A percentile compares a stretch with the other conserved stretches of the same genome.
Conservation (phyloP, 2,888 invertebrate genomes). For the Eurois occulta region DNA sequence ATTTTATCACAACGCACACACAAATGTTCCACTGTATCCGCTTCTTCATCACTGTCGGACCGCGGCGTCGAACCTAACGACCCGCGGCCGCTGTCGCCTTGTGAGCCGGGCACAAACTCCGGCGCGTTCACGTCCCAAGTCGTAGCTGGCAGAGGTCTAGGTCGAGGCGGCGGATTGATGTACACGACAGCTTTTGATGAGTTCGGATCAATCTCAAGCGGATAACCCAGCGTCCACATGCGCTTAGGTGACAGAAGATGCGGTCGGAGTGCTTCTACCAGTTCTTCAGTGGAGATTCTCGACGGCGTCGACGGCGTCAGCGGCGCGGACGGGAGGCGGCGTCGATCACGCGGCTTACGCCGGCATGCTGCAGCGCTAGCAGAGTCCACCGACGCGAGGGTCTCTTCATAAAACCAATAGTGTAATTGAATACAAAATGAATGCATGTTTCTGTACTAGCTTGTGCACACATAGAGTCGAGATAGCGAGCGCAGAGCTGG, state of each 20-base stretch:
- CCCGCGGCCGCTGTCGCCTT: slow-evolving; percentile 89
- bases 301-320: slow-evolving; percentile 87
- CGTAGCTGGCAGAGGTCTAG: slow-evolving; percentile 80
- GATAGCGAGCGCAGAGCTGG: slow-evolving; percentile 84
- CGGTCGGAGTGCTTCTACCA: slow-evolving; percentile 90
- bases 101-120: slow-evolving; percentile 92
- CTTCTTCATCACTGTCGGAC: slow-evolving; percentile 90
- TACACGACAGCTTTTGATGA: slow-evolving; percentile 92
- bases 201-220: slow-evolving; percentile 91
- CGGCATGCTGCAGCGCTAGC: slow-evolving; percentile 85
- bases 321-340: slow-evolving; percentile 86
- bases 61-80: slow-evolving; percentile 90
- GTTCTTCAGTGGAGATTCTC: slow-evolving; percentile 90
- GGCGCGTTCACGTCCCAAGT: slow-evolving; percentile 92
- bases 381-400: slow-evolving; percentile 85
- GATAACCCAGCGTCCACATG: slow-evolving; percentile 93
- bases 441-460: slow-evolving; percentile 85
- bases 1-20: slow-evolving; percentile 94
- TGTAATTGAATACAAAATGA: slow-evolving; percentile 87
- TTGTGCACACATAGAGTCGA: slow-evolving; percentile 90
- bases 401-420: slow-evolving; percentile 89
- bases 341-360: slow-evolving; percentile 83
- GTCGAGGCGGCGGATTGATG: slow-evolving; percentile 89
- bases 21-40: slow-evolving; percentile 90
- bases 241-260: slow-evolving; percentile 92